Base-by-base conservation (phyloP, 2,113 vertebrate genomes). In the Candoia aspera region DNA sequence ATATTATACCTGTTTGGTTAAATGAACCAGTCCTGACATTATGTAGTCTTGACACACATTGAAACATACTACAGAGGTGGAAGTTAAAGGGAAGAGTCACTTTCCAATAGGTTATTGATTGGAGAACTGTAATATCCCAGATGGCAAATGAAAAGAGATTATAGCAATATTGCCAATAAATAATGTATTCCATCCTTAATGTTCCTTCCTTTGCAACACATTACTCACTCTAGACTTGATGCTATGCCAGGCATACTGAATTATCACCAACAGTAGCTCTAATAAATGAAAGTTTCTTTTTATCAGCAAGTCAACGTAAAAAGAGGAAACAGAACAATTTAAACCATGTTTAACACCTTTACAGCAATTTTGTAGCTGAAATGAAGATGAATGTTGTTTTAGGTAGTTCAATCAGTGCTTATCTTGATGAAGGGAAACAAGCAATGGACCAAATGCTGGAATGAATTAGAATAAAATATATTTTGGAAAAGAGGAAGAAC, bases 381-480 rank as follows among this genome's bases (percentile, higher is more conserved):
- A 96, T 94, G 95, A 98, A 97, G 95, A 96, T 93, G 94, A 97
- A 97, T 95, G 92, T 93, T 96, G 94, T 96, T 93, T 94, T 84
- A 94, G 95, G 96, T 94, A 95, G 95, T 94, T 96, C 93, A 95
- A 94, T 97, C 95, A 26, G 0, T 95, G 94, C 97, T 97, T 97
- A 95, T 97, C 95, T 96, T 96, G 95, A 96, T 96, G 95, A 96
- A 95, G 91, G 90, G 91, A 96, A 97, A 95, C 94, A 97, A 97
- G 96, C 93, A 95, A 91, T 87, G 21, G 91, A 97, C 94, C 85
- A 95, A 96, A 91, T 93, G 94, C 4, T 96, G 95, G 96, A 94
- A 33, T 58, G 95, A 97, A 97, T 97, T 94, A 96, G 95, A 96
- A 96, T 96, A 96, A 97, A 97, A 96, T 97, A 93, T 57, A 94